Evolutionary conservation across 2,888 invertebrate species (phyloP).

Genomic region (Dryomyza anilis): DNA sequence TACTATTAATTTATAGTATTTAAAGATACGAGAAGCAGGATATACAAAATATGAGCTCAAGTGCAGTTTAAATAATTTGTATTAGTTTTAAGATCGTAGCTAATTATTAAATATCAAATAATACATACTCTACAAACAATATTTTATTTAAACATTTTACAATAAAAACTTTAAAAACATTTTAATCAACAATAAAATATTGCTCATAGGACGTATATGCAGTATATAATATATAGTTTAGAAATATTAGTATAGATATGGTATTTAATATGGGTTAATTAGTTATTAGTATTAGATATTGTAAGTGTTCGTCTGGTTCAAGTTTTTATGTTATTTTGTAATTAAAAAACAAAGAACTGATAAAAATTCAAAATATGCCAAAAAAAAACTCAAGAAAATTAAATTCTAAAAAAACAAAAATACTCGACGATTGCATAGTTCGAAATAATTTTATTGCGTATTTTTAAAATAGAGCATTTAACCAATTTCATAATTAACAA

Average conservation of each 20-base stretch:
- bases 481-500: conserved; percentile 21
- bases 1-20: too few species aligned
- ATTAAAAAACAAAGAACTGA: conserved; percentile 26
- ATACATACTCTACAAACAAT: too few species aligned
- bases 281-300: conserved; percentile 36
- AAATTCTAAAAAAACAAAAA: conserved; percentile 28
- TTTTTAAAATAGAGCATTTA: too few species aligned
- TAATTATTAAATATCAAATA: too few species aligned
- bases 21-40: too few species aligned
- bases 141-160: too few species aligned
- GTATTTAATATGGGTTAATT: conserved; percentile 30
- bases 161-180: too few species aligned
- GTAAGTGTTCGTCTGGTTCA: conserved; percentile 62
- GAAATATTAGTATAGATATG: neutral
- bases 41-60: too few species aligned
- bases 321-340: conserved; percentile 48
- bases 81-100: too few species aligned
- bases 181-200: too few species aligned
- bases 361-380: conserved; percentile 23
- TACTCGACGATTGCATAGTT: conserved; percentile 27
- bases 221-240: neutral
- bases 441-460: neutral
- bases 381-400: conserved; percentile 6
- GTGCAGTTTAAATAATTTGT: too few species aligned
- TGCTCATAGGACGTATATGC: neutral